Percentiles rank a stretch among this genome's conserved stretches.
These are phyloP conservation scores for Sinhomidia bicolor DNA, from an alignment of 2,888 invertebrate genomes.

Conservation along the genomic window DNA sequence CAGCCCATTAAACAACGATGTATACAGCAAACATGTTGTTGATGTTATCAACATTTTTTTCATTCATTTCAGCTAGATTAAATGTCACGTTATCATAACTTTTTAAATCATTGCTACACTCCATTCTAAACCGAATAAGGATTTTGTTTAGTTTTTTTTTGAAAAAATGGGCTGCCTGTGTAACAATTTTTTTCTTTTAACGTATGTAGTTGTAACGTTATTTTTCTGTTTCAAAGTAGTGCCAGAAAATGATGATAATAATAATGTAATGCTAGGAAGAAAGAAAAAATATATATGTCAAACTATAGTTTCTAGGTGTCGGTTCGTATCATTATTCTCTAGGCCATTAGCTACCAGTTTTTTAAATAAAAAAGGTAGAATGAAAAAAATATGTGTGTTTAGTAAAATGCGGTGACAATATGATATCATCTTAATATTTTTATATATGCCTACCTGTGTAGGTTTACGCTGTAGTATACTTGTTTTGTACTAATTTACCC, in stretches of 20 bases:
- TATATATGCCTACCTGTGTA: not conserved
- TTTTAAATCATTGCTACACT: not conserved
- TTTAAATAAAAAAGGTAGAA: not conserved
- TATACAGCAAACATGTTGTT: not conserved
- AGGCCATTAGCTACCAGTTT: slow-evolving; percentile 3
- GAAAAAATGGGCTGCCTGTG: not conserved
- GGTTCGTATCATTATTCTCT: slow-evolving; percentile 8
- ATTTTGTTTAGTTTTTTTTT: not conserved
- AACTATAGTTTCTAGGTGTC: not conserved
- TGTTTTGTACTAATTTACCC: no score
- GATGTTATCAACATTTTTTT: not conserved
- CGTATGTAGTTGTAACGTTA: not conserved
- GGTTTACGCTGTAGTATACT: not conserved
- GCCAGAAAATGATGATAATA: no score
- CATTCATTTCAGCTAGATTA: not conserved
- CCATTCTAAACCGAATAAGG: not conserved
- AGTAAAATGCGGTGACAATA: not conserved
- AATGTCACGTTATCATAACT: slow-evolving; percentile 20
- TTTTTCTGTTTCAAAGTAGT: not conserved
- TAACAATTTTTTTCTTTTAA: no score
- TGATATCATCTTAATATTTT: not conserved
- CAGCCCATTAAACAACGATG: slow-evolving; percentile 34
- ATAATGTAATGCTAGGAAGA: not conserved
- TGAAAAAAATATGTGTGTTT: no score
- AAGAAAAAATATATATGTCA: slow-evolving; percentile 13